These are phyloP conservation scores for Sclerodermus sp. DNA, from an alignment of 2,888 invertebrate genomes.

Conservation along the genomic window DNA sequence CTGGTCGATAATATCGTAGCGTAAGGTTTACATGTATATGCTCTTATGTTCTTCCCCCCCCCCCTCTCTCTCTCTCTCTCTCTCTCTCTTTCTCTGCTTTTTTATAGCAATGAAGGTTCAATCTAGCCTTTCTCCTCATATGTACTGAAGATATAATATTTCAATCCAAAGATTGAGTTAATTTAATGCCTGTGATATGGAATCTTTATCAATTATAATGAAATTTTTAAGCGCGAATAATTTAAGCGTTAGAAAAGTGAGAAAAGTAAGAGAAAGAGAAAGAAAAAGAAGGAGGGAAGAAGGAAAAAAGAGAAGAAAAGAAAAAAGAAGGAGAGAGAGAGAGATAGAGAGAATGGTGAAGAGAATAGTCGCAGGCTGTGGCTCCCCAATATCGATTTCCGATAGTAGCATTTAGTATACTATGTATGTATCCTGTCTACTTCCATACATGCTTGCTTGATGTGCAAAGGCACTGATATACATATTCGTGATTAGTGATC, in stretches of 20 bases:
- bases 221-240: slow-evolving; percentile 3
- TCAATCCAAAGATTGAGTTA: no score
- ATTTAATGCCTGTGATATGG: no score
- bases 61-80: slow-evolving; percentile 9
- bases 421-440: slow-evolving; percentile 51
- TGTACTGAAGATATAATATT: no score
- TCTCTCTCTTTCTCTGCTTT: neutral
- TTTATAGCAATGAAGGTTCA: no score
- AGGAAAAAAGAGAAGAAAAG: slow-evolving; percentile 18
- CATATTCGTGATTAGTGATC: slow-evolving; percentile 12
- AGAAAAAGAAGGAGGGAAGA: slow-evolving; percentile 2
- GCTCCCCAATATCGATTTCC: slow-evolving; percentile 55
- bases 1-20: slow-evolving; percentile 43
- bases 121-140: no score
- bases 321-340: slow-evolving; percentile 15
- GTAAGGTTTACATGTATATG: slow-evolving; percentile 18
- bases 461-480: slow-evolving; percentile 31
- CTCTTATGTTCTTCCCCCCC: no score
- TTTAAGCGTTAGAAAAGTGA: neutral
- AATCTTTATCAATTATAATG: no score
- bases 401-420: slow-evolving; percentile 54
- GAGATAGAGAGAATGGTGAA: slow-evolving; percentile 24
- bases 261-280: neutral
- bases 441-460: slow-evolving; percentile 46
- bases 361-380: slow-evolving; percentile 48